Evolutionary conservation across 2,113 vertebrate species (phyloP), one percentile per base, ranked within the genome.

Genomic region (Ceyx melanurus): DNA sequence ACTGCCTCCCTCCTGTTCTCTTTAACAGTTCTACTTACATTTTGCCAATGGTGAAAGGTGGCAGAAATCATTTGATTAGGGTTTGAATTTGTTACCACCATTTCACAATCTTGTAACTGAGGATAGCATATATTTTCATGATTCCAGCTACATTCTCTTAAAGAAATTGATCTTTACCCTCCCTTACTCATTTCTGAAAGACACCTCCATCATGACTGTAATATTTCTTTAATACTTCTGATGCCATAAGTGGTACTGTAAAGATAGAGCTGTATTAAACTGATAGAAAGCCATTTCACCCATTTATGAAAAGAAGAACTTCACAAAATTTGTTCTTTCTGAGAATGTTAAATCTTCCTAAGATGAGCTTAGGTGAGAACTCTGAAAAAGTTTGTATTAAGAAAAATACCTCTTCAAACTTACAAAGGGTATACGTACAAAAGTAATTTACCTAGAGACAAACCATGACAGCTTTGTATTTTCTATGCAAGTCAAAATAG

Each of bases 231-330:
- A 74, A 62, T 85, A 74, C 93, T 95, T 94, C 74, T 71, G 56
- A 43, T 50, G n/a, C 16, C 87, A 1, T 83, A 90, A 92, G 78
- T 66, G 74, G 28, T 61, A 73, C 61, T 43, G 20, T 50, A 81
- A 86, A 85, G 65, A 89, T 19, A 46, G 66, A 76, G 23, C 20
- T 71, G 51, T 35, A 81, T 71, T 92, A 76, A 86, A 73, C 35
- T 85, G 28, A 77, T 21, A 85, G 60, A 94, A 87, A 91, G 33
- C 17, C 60, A 86, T 78, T 92, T 87, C 74, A 85, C 14, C 45
- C 67, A 60, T 89, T 91, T 93, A 74, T 82, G 89, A 94, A 96
- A 94, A 60, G 65, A 90, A 90, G n/a, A 50, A 87, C 42, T 93
- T 91, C 29, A 82, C 15, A 95, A 93, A 92, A 96, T 83, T 37